These are phyloP conservation scores for Palaemon carinicauda DNA, from an alignment of 1,140 invertebrate genomes.

Conservation along the genomic window DNA sequence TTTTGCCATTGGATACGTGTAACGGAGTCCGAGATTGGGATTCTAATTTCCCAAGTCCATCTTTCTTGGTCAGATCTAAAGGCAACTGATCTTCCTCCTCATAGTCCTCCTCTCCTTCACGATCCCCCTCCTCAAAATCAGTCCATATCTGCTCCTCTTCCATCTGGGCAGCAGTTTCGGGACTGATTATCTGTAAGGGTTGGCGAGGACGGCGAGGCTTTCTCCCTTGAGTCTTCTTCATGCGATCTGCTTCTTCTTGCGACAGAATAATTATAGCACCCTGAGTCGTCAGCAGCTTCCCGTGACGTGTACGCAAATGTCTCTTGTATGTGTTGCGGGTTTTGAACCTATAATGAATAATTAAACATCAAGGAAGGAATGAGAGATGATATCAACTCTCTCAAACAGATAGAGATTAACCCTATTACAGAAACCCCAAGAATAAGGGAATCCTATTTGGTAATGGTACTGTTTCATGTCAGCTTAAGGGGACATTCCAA, in stretches of 20 bases:
- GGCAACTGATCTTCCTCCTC: background rate
- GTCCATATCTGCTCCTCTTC: slow-evolving; percentile 49
- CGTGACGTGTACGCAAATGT: slow-evolving; percentile 69
- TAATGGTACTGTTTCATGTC: too few relatives aligned
- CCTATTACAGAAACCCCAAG: too few relatives aligned
- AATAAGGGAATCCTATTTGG: too few relatives aligned
- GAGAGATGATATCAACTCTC: too few relatives aligned
- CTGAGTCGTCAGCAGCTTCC: slow-evolving; percentile 69
- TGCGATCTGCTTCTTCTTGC: slow-evolving; percentile 47
- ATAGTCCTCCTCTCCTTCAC: slow-evolving; percentile 17
- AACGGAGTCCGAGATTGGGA: too few relatives aligned
- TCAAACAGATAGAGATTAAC: too few relatives aligned
- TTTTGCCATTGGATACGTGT: slow-evolving; percentile 33
- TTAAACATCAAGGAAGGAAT: background rate
- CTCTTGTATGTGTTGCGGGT: slow-evolving; percentile 75
- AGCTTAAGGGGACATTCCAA: too few relatives aligned
- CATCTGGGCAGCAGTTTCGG: slow-evolving; percentile 46
- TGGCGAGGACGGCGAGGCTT: slow-evolving; percentile 37
- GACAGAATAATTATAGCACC: slow-evolving; percentile 42
- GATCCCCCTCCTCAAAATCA: slow-evolving; percentile 41
- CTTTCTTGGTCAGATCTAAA: too few relatives aligned
- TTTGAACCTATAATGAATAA: slow-evolving; percentile 68
- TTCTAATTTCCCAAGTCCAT: too few relatives aligned
- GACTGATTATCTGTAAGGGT: slow-evolving; percentile 38
- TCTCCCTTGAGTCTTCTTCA: slow-evolving; percentile 45